phyloP scores from a whole-genome alignment of 2,113 vertebrate species.

The Chunga burmeisteri region DNA sequence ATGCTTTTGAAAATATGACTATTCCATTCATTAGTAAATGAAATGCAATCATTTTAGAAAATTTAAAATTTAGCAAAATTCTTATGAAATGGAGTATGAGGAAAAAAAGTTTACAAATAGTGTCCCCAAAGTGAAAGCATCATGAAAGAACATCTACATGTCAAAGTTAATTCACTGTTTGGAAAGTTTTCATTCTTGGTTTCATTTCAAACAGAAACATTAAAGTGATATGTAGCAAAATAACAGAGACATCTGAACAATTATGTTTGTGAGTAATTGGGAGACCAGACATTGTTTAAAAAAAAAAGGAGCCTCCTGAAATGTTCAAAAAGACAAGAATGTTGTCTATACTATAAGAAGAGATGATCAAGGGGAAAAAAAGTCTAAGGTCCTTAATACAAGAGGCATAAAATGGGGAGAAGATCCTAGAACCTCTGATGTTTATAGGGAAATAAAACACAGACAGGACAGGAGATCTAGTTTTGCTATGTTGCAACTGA shows the following conservation, averaged over 20 bases:
- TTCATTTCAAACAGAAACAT: conserved; percentile 2
- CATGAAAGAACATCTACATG: not conserved
- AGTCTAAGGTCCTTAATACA: not conserved
- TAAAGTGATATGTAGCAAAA: not conserved
- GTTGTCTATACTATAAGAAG: not conserved
- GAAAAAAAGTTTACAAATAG: not conserved
- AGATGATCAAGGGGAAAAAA: not conserved
- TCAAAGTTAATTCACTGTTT: not conserved
- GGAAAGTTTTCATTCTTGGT: not conserved
- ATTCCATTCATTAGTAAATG: not conserved
- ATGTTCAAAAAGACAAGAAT: not conserved
- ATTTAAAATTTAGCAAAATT: not conserved
- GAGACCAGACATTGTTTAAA: not conserved
- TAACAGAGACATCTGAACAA: not conserved
- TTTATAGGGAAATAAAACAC: not conserved
- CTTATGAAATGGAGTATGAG: not conserved
- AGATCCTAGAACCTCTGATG: not conserved
- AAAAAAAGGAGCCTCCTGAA: not conserved
- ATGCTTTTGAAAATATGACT: not conserved
- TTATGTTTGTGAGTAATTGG: not conserved
- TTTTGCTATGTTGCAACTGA: not conserved
- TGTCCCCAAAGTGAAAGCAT: not conserved
- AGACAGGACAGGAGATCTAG: not conserved
- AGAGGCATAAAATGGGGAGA: not conserved
- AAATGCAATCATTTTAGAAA: not conserved